These are phyloP conservation scores for Sinonovacula constricta DNA, from an alignment of 1,140 invertebrate species.

Conservation along the genomic window DNA sequence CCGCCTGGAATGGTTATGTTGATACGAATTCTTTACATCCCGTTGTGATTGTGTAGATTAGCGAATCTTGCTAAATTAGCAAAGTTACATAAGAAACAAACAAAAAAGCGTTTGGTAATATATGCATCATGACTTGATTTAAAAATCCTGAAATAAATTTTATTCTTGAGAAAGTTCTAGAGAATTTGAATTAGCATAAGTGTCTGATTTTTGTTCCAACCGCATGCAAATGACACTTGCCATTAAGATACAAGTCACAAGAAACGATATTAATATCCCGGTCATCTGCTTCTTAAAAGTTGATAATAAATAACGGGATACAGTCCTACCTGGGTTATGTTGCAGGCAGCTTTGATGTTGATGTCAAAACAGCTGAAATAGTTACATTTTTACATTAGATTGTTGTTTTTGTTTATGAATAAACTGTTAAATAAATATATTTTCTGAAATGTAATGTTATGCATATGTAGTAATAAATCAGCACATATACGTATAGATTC, in stretches of 20 bases:
- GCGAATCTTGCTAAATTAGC: background rate
- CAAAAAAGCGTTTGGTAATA: background rate
- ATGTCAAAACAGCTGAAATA: slow-evolving; percentile 85
- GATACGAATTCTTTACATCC: background rate
- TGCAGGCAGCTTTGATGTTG: slow-evolving; percentile 91
- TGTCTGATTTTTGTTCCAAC: background rate
- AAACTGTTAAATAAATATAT: too few relatives aligned
- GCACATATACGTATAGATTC: too few relatives aligned
- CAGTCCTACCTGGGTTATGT: slow-evolving; percentile 83
- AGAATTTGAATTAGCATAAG: background rate
- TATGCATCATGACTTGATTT: background rate
- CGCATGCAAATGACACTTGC: too few relatives aligned
- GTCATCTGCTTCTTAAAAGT: too few relatives aligned
- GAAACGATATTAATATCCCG: too few relatives aligned
- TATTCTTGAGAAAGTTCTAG: background rate
- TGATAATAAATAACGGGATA: background rate
- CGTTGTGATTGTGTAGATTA: too few relatives aligned
- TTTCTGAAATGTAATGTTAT: too few relatives aligned
- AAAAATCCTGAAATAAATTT: too few relatives aligned
- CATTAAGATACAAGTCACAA: background rate
- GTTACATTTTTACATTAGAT: too few relatives aligned
- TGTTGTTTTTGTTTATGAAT: too few relatives aligned
- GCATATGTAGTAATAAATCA: too few relatives aligned
- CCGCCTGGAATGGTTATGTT: slow-evolving; percentile 55
- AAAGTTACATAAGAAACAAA: background rate